Evolutionary conservation across 2,797 vertebrate genomes (phyloP).

Genomic region (Mormyrops attenuatus): DNA sequence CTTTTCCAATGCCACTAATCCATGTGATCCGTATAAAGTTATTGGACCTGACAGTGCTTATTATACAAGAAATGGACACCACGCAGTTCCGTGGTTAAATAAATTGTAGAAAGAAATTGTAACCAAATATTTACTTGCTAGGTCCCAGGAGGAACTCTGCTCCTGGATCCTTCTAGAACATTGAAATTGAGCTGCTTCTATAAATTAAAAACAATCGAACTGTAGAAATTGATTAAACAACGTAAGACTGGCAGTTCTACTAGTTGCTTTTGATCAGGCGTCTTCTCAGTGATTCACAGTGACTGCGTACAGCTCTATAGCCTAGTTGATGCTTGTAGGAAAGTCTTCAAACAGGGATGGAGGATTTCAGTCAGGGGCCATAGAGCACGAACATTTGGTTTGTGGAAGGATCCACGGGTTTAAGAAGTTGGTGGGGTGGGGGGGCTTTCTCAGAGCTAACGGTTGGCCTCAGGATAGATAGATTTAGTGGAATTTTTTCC

Average conservation of each 20-base stretch:
- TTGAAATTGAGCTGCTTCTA: constrained; percentile 1
- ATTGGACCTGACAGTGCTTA: not conserved
- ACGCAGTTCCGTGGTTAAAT: not conserved
- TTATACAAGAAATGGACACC: not conserved
- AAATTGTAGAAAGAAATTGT: constrained; percentile 8
- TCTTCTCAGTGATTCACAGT: not conserved
- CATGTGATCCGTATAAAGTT: not conserved
- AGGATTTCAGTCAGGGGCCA: not conserved
- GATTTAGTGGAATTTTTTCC: not conserved
- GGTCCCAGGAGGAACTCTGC: not conserved
- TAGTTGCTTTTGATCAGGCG: not conserved
- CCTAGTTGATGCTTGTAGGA: not conserved
- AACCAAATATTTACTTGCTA: not conserved
- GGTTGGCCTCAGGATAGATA: not conserved
- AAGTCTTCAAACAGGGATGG: not conserved
- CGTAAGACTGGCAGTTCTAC: not conserved
- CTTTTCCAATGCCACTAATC: not conserved
- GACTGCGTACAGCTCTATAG: not conserved
- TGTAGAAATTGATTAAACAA: not conserved
- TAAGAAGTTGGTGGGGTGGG: not conserved
- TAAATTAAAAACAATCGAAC: not conserved
- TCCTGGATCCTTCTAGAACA: not conserved
- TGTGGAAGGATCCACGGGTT: not conserved
- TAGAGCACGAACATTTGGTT: not conserved
- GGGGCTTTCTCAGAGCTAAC: not conserved